Percentiles rank a stretch among this genome's conserved stretches.
These are phyloP conservation scores for Drosophila mulleri DNA, from an alignment of 2,888 invertebrate genomes.

Conservation along the genomic window DNA sequence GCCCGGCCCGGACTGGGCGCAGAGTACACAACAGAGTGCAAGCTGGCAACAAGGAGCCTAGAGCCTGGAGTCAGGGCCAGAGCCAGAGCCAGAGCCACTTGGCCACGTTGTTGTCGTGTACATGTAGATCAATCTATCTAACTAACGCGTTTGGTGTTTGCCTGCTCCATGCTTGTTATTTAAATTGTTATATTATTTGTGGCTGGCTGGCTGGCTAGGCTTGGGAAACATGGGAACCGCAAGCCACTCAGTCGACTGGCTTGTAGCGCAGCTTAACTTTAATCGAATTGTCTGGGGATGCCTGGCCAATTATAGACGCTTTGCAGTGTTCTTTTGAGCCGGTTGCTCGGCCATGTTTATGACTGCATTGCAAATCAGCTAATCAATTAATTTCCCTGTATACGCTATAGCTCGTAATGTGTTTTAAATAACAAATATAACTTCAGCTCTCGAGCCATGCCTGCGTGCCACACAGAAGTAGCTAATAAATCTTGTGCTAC, in stretches of 20 bases:
- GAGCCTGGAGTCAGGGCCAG: constrained; percentile 9
- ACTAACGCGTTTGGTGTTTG: constrained; percentile 81
- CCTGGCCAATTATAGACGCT: constrained; percentile 51
- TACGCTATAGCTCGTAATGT: neutral
- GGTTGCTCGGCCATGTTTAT: constrained; percentile 42
- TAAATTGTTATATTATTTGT: constrained; percentile 81
- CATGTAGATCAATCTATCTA: constrained; percentile 81
- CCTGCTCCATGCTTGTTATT: constrained; percentile 75
- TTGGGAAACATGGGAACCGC: constrained; percentile 68
- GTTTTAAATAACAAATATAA: constrained; percentile 3
- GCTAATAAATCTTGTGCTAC: constrained; percentile 74
- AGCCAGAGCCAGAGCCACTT: constrained; percentile 36
- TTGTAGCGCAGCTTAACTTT: constrained; percentile 65
- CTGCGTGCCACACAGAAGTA: constrained; percentile 1
- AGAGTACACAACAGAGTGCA: constrained; percentile 18
- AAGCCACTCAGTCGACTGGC: constrained; percentile 29
- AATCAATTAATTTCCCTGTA: constrained; percentile 51
- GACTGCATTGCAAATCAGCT: constrained; percentile 62
- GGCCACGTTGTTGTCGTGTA: constrained; percentile 70
- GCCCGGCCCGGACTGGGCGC: constrained; percentile 14
- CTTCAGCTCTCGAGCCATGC: neutral
- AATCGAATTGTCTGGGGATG: constrained; percentile 72
- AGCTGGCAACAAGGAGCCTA: constrained; percentile 14
- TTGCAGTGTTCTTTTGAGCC: constrained; percentile 48
- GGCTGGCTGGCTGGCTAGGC: constrained; percentile 53